These are phyloP conservation scores for Labeo rohita DNA, from an alignment of 2,113 vertebrate species.

Conservation along the genomic window DNA sequence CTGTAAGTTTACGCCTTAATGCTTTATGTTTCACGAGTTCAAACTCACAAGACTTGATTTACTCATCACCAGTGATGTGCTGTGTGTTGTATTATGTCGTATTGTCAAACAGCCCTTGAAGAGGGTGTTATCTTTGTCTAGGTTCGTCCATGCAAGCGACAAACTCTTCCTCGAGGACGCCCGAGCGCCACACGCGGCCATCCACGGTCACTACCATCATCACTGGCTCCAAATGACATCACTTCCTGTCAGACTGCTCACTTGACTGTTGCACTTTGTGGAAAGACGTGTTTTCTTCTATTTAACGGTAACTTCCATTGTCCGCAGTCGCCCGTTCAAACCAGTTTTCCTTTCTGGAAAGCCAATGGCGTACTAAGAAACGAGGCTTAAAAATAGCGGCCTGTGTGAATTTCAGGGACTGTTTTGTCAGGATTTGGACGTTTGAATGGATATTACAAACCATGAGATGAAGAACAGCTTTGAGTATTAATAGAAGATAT, in stretches of 20 bases:
- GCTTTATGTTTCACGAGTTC: neutral
- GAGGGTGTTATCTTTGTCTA: constrained; percentile 46
- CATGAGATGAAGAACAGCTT: neutral
- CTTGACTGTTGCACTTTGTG: constrained; percentile 62
- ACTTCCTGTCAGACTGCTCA: constrained; percentile 73
- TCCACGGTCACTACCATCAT: constrained; percentile 94
- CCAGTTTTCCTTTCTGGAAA: constrained; percentile 11
- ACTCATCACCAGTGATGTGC: neutral
- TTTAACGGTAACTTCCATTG: constrained; percentile 21
- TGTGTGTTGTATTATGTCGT: constrained; percentile 18
- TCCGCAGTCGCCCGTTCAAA: neutral
- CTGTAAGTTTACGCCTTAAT: constrained; percentile 79
- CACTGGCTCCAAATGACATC: constrained; percentile 91
- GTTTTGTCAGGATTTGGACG: neutral
- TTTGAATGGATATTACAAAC: neutral
- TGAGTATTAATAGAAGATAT: neutral
- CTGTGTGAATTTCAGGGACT: neutral
- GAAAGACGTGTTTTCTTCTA: constrained; percentile 7
- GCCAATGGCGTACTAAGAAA: neutral
- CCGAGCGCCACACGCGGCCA: constrained; percentile 83
- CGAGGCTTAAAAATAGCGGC: neutral
- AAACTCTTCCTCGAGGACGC: constrained; percentile 59
- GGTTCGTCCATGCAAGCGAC: constrained; percentile 22
- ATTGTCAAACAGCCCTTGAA: constrained; percentile 35
- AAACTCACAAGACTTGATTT: neutral